Evolutionary conservation across 1,140 invertebrate genomes (phyloP), one percentile per base, ranked within the genome.

Genomic region (Eciton burchellii): DNA sequence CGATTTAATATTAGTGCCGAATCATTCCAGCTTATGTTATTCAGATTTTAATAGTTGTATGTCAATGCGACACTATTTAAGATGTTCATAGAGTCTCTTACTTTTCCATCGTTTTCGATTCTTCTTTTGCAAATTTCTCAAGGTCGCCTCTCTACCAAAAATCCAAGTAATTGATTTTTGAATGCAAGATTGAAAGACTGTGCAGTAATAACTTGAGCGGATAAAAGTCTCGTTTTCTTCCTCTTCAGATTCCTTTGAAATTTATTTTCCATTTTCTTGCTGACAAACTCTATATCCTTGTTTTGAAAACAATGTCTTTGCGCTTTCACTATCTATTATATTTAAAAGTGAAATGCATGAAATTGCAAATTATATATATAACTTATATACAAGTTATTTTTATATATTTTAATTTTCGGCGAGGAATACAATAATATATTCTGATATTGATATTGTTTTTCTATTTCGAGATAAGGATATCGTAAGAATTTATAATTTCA

Each of bases 401-500:
- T 43, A 35, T 14, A 14, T 68, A 68, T 16, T 57, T 73, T 60
- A 47, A 73, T 60, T 60, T 5, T 14, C 60, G 59, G 6, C 29
- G 24, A 45, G 47, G 16, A 21, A 14, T 47, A 54, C 19, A 49
- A 57, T 72, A 57, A 47, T 49, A 74, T 62, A 49, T 47, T 62
- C n/a, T 73, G n/a, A n/a, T n/a, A n/a, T n/a, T 59, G 21, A 57
- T 57, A 72, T 45, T 41, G 16, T 5, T 62, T 54, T 62, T 12
- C 12, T 62, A 19, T 62, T 4, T 43, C 0, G 56, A 16, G 59
- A 60, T 29, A n/a, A 45, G 54, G 3, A 26, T 73, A 60, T 60
- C 35, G 62, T 56, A 41, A 73, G n/a, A 54, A 54, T 9, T 8
- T 66, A 35, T 45, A 2, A 74, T 29, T 74, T 74, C 21, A 62